Evolutionary conservation across 1,140 invertebrate genomes (phyloP), one percentile per base, ranked within the genome.

Genomic region (Amyelois transitella): DNA sequence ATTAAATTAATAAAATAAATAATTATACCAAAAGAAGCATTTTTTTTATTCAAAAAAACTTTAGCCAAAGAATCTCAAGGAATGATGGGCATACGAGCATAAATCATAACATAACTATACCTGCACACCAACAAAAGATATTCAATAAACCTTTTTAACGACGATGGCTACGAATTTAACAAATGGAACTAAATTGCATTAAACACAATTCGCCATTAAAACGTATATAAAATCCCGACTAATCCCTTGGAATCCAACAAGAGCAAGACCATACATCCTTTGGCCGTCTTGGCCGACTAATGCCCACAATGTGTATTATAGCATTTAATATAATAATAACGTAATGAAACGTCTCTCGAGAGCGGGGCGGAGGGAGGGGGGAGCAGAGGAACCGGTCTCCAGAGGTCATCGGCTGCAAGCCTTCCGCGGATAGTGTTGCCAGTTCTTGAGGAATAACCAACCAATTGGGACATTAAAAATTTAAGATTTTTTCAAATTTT

Each of bases 291-390:
- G 51, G 58, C 52, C 58, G 77, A 80, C 79, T 86, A 85, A 87
- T 80, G 78, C 80, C 73, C 73, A 85, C 81, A 86, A 83, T 82
- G 79, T 81, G 81, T 81, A 83, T 84, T 85, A 84, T 81, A 85
- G 77, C 84, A 77, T 85, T 87, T 87, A 87, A 87, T 87, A 86
- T 87, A 81, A 86, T 86, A 86, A 87, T 87, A 85, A 86, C 76
- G 81, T 87, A 87, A 86, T 86, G 81, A 86, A 87, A 86, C 79
- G 76, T 80, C 82, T 84, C 70, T 70, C 66, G 78, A 57, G 74
- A 58, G 66, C 32, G 69, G 58, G 62, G 51, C 50, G 60, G 24
- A 60, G 60, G 57, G 60, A 57, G 58, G 32, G 54, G 54, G 54
- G 49, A 64, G 64, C 64, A 61, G 66, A 64, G 66, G 72, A 84